Conservation (phyloP, 1,140 invertebrate genomes). For the Drepana arcuata region DNA sequence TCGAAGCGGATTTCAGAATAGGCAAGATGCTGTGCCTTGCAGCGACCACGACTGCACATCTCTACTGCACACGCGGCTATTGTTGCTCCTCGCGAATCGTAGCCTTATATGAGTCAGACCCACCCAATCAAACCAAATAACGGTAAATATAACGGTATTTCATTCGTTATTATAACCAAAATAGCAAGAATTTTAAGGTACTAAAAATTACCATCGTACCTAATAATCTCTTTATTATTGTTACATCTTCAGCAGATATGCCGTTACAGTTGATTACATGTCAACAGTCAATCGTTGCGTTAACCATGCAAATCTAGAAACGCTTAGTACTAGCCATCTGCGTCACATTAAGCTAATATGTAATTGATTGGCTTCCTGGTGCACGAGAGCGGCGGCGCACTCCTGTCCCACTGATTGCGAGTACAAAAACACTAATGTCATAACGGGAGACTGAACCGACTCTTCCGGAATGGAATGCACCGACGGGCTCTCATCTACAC, state of each 20-base stretch:
- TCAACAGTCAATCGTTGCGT: constrained; percentile 27
- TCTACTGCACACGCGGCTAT: constrained; percentile 51
- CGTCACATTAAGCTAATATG: constrained; percentile 66
- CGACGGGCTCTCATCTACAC: constrained; percentile 13
- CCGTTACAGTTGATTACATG: constrained; percentile 30
- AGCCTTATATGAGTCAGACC: no score
- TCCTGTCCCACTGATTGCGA: constrained; percentile 52
- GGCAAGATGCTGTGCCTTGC: constrained; percentile 34
- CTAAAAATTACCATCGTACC: no score
- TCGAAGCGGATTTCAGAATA: constrained; percentile 29
- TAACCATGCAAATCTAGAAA: constrained; percentile 40
- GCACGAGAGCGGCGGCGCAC: constrained; percentile 32
- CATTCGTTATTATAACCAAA: no score
- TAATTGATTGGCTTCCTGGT: constrained; percentile 64
- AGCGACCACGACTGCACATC: constrained; percentile 33
- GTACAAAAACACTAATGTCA: constrained; percentile 64
- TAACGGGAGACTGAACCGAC: constrained; percentile 44
- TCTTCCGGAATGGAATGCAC: constrained; percentile 38
- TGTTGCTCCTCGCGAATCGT: no score
- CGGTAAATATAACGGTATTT: no score
- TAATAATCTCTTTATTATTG: constrained; percentile 41
- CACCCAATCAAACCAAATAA: no score
- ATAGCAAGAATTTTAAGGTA: no score
- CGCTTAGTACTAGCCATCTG: constrained; percentile 39
- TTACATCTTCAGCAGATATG: constrained; percentile 20